These are phyloP conservation scores for Leiothrix lutea DNA, from an alignment of 2,113 vertebrate genomes.

Conservation along the genomic window DNA sequence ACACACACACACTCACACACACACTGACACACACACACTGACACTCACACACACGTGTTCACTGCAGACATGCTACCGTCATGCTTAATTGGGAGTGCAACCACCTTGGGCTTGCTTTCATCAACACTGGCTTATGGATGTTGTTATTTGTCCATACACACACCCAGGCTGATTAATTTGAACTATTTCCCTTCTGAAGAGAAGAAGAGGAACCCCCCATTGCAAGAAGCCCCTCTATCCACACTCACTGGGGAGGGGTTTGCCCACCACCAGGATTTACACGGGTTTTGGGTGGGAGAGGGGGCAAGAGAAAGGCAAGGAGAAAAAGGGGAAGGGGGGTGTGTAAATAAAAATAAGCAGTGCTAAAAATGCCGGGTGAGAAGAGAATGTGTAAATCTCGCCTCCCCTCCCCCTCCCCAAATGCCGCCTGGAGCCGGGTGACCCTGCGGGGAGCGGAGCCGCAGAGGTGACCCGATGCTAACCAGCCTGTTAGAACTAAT, in stretches of 20 bases:
- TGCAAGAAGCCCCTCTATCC: background rate
- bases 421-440: slow-evolving; percentile 73
- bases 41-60: background rate
- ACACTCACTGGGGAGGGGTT: background rate
- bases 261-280: background rate
- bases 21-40: background rate
- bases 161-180: background rate
- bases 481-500: slow-evolving; percentile 84
- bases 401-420: slow-evolving; percentile 72
- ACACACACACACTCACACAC: background rate
- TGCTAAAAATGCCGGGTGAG: slow-evolving; percentile 36
- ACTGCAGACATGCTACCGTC: background rate
- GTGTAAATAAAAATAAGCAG: slow-evolving; percentile 69
- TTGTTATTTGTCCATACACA: background rate
- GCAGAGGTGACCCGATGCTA: slow-evolving; percentile 81
- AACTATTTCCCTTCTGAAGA: slow-evolving; percentile 39
- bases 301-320: background rate
- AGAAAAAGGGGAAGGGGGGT: background rate
- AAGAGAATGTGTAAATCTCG: slow-evolving; percentile 37
- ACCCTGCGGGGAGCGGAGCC: slow-evolving; percentile 74
- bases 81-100: background rate
- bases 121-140: background rate
- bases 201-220: background rate
- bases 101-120: background rate
- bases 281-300: background rate